phyloP scores from a whole-genome alignment of 2,113 vertebrate genomes.

The Tinamus guttatus region DNA sequence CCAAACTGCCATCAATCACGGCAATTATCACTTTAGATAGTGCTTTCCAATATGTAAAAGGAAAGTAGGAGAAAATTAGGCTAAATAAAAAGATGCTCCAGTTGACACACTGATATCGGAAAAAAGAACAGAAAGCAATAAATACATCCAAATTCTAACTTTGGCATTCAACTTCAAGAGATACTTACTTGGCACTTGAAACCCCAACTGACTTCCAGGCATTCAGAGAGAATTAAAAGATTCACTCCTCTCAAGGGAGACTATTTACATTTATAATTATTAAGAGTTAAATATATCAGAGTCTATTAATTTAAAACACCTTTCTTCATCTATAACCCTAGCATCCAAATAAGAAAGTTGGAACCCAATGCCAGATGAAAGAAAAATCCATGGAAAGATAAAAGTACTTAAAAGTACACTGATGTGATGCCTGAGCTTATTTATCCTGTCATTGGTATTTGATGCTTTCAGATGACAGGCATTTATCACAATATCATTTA shows the following conservation, averaged over 20 bases:
- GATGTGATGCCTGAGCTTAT: not conserved
- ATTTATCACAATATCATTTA: not conserved
- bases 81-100: not conserved
- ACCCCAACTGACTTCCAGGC: not conserved
- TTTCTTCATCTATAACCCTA: not conserved
- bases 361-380: not conserved
- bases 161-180: not conserved
- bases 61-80: not conserved
- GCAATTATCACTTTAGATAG: not conserved
- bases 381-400: not conserved
- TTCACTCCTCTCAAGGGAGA: not conserved
- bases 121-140: conserved; percentile 11
- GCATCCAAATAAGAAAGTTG: not conserved
- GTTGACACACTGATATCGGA: not conserved
- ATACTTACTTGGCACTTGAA: not conserved
- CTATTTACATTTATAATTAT: conserved; percentile 41
- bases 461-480: not conserved
- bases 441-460: not conserved
- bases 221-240: not conserved
- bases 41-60: not conserved
- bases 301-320: not conserved
- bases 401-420: not conserved
- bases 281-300: conserved; percentile 1
- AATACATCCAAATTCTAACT: not conserved
- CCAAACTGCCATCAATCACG: not conserved